These are phyloP conservation scores for Catharus ustulatus DNA, from an alignment of 2,797 vertebrate species.

Conservation along the genomic window DNA sequence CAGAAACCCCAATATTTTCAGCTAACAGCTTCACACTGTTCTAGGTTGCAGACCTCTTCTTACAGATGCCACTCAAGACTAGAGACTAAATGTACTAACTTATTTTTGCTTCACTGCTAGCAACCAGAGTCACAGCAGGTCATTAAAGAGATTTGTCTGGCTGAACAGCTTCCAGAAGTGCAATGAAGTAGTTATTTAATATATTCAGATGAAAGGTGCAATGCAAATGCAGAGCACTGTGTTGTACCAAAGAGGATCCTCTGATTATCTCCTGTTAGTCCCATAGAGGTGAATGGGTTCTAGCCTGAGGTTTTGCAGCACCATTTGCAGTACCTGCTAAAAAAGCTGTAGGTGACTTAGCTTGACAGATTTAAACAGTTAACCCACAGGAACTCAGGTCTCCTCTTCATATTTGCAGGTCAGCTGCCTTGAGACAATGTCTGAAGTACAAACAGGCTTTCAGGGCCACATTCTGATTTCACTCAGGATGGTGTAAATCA, in stretches of 20 bases:
- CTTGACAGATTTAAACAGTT: slow-evolving; percentile 40
- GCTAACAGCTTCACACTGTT: background rate
- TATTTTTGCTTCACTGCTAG: slow-evolving; percentile 18
- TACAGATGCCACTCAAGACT: slow-evolving; percentile 6
- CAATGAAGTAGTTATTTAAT: slow-evolving; percentile 28
- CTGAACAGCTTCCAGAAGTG: slow-evolving; percentile 27
- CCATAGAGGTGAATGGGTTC: background rate
- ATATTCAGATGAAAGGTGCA: background rate
- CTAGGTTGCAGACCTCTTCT: background rate
- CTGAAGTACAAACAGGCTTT: background rate
- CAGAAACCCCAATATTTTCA: background rate
- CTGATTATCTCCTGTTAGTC: background rate
- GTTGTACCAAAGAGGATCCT: background rate
- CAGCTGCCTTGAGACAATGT: slow-evolving; percentile 16
- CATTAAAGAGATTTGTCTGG: slow-evolving; percentile 13
- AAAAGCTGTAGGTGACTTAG: background rate
- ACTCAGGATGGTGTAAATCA: background rate
- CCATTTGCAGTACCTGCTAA: background rate
- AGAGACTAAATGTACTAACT: background rate
- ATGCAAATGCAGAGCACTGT: slow-evolving; percentile 19
- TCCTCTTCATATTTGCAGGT: slow-evolving; percentile 4
- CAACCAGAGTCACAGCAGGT: background rate
- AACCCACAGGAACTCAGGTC: background rate
- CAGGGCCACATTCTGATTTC: slow-evolving; percentile 24
- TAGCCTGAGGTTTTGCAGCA: background rate